Percentiles rank a stretch among this genome's conserved stretches.
Conservation (phyloP, 2,888 invertebrate genomes). For the Scaptomyza parva region DNA sequence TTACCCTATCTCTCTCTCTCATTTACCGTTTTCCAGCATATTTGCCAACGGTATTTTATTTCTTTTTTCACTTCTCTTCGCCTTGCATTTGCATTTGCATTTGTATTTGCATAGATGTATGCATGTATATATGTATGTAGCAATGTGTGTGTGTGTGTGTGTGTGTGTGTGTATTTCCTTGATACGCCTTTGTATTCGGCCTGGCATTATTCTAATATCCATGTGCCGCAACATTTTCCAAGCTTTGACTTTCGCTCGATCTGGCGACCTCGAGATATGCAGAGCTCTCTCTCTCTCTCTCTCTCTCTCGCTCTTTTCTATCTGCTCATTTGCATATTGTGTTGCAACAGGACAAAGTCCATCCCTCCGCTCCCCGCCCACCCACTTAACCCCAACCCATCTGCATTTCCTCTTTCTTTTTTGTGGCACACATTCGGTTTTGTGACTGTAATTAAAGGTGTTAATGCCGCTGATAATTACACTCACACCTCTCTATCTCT, state of each 20-base stretch:
- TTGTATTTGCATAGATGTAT: slow-evolving; percentile 9
- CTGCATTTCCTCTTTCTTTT: slow-evolving; percentile 4
- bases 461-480: slow-evolving; percentile 79
- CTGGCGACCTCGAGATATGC: slow-evolving; percentile 49
- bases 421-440: slow-evolving; percentile 65
- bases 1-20: background rate
- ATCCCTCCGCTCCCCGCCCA: background rate
- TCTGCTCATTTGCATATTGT: slow-evolving; percentile 67
- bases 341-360: slow-evolving; percentile 15
- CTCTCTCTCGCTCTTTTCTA: background rate
- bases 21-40: slow-evolving; percentile 49
- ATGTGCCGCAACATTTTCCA: slow-evolving; percentile 31
- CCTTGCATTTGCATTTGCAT: slow-evolving; percentile 26
- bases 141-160: slow-evolving; percentile 9
- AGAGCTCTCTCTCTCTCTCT: background rate
- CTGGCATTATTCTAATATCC: slow-evolving; percentile 75
- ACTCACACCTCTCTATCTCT: slow-evolving; percentile 22
- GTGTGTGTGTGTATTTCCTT: slow-evolving; percentile 52
- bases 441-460: slow-evolving; percentile 74
- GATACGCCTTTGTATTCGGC: slow-evolving; percentile 55
- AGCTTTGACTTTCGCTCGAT: slow-evolving; percentile 37
- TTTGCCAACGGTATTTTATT: slow-evolving; percentile 64
- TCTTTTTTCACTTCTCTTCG: slow-evolving; percentile 2
- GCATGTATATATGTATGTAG: background rate
- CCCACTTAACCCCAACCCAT: background rate